phyloP scores from a whole-genome alignment of 2,888 invertebrate species.

The Saturnia pavonia region DNA sequence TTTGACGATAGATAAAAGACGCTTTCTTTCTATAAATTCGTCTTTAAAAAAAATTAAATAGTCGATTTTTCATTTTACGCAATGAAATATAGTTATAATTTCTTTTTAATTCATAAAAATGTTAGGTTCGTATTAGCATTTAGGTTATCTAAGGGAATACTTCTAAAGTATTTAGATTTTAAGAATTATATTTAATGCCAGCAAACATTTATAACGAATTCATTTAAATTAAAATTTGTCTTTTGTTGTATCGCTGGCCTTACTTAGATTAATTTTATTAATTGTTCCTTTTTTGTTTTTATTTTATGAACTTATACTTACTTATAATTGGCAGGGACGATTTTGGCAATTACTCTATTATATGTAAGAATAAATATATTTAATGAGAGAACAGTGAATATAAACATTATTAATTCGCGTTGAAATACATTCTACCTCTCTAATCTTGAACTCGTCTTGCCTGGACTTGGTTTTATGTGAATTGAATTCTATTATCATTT shows the following conservation, averaged over 20 bases:
- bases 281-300: background rate
- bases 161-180: constrained; percentile 2
- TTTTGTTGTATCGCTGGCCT: background rate
- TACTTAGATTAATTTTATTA: background rate
- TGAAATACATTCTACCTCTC: constrained; percentile 15
- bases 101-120: background rate
- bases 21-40: background rate
- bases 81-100: background rate
- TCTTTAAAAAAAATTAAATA: background rate
- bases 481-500: background rate
- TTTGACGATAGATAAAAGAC: background rate
- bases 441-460: constrained; percentile 5
- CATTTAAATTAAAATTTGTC: background rate
- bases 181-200: background rate
- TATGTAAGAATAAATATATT: constrained; percentile 6
- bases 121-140: background rate
- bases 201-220: background rate
- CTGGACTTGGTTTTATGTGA: background rate
- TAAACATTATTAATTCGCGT: constrained; percentile 4
- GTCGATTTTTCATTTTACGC: background rate
- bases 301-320: background rate
- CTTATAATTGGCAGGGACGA: background rate
- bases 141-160: background rate
- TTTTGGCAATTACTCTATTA: background rate
- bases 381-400: background rate